Base-by-base conservation (phyloP, 2,888 invertebrate genomes). In the Hirtodrosophila duncani region DNA sequence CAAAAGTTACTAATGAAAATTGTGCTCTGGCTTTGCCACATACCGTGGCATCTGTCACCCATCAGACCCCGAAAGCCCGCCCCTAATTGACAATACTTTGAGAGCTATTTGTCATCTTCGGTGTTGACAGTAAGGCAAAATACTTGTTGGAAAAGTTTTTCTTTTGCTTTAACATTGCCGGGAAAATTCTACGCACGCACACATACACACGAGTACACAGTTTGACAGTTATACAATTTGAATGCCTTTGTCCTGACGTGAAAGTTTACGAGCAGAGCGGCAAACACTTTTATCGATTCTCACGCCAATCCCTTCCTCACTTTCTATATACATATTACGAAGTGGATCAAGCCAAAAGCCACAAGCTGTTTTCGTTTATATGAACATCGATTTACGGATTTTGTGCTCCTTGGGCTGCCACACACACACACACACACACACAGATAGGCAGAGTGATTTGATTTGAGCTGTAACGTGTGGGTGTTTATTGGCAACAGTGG, bases 331-430 rank as follows among this genome's bases (percentile, higher is more conserved):
- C n/a, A n/a, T n/a, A n/a, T n/a, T n/a, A n/a, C n/a, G n/a, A n/a
- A n/a, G n/a, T n/a, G n/a, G n/a, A n/a, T n/a, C 21, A 57, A 48
- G 41, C 38, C 11, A 20, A 39, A 17, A 41, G 51, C 49, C 37
- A 10, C 26, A 21, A 49, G 66, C 38, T 48, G 70, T 69, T 74
- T 59, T 34, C 30, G 43, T 48, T 48, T 52, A n/a, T n/a, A n/a
- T n/a, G n/a, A n/a, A n/a, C n/a, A n/a, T n/a, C n/a, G n/a, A n/a
- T n/a, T n/a, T n/a, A n/a, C n/a, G n/a, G n/a, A n/a, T n/a, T n/a
- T n/a, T n/a, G n/a, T n/a, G n/a, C n/a, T n/a, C n/a, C n/a, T 20
- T 13, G 11, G 34, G 34, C 21, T 23, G 14, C 16, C 11, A 20
- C 9, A 2, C 10, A 18, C 10, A 17, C 5, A 8, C 13, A 21